Conservation (phyloP, 2,113 vertebrate genomes). For the Dicerorhinus sumatrensis region DNA sequence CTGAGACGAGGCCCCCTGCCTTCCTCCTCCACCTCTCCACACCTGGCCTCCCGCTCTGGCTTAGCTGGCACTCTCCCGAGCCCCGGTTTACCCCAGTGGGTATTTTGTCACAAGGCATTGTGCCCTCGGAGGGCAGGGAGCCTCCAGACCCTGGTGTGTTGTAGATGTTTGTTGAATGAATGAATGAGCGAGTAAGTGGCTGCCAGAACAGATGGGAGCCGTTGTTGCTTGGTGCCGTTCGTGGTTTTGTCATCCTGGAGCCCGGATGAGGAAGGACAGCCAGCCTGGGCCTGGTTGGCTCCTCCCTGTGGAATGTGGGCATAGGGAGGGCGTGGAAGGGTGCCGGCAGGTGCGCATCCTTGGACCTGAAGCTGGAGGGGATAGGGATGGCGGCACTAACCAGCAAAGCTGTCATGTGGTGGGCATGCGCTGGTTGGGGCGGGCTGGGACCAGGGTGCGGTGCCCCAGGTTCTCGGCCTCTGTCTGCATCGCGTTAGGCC, state of each 20-base stretch:
- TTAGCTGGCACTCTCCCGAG: neutral
- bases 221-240: neutral
- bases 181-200: accelerated
- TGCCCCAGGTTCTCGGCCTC: neutral
- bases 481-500: neutral
- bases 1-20: neutral
- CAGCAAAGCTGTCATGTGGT: neutral
- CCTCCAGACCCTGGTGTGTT: neutral
- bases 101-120: neutral
- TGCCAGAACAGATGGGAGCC: neutral
- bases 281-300: neutral
- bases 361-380: neutral
- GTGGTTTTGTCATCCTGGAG: neutral
- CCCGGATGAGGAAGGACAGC: neutral
- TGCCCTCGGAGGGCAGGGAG: neutral
- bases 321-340: too few species aligned
- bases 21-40: too few species aligned
- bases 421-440: accelerated
- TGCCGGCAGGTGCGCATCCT: accelerated
- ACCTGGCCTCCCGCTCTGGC: too few species aligned
- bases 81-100: neutral
- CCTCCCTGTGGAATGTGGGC: too few species aligned
- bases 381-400: accelerated
- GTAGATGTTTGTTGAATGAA: neutral
- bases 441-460: neutral